Evolutionary conservation across 2,888 invertebrate genomes (phyloP), one percentile per base, ranked within the genome.

Genomic region (Proisotoma minuta): DNA sequence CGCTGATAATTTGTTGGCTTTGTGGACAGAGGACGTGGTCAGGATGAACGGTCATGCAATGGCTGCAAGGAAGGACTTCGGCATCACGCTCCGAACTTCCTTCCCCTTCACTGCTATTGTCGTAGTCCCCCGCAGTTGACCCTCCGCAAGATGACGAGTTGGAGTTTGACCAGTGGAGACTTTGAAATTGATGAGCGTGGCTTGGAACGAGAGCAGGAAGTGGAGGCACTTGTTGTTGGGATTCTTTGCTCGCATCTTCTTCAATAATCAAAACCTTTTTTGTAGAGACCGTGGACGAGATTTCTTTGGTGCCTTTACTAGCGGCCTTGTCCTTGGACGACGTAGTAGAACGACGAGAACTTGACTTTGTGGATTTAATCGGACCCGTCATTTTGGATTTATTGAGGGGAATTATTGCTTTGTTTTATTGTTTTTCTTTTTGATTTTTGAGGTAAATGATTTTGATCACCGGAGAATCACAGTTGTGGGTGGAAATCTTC

Each of bases 11-110:
- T n/a, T n/a, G n/a, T 10, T 12, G 34, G 12, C 34, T 12, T 12
- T 10, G 10, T 10, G 34, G 34, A 12, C 63, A 63, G 22, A 50
- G 59, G 12, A 59, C 57, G 26, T 29, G 60, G 43, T 59, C 63
- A 1, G 63, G 39, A 34, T 63, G 63, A 10, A 59, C 20, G 60
- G 43, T 60, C 63, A 60, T 60, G 52, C 63, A 63, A 18, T 59
- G 40, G 2, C 47, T 29, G 28, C 63, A 63, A 51, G 57, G 49
- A 40, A 63, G n/a, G n/a, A n/a, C n/a, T n/a, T n/a, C n/a, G n/a
- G n/a, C n/a, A n/a, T n/a, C n/a, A n/a, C n/a, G n/a, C n/a, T n/a
- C n/a, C n/a, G n/a, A n/a, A n/a, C n/a, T n/a, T n/a, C n/a, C n/a
- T n/a, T n/a, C n/a, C n/a, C n/a, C 48, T 43, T 63, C 63, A 1